Conservation (phyloP, 2,113 vertebrate genomes). For the Muscicapa adusta region DNA sequence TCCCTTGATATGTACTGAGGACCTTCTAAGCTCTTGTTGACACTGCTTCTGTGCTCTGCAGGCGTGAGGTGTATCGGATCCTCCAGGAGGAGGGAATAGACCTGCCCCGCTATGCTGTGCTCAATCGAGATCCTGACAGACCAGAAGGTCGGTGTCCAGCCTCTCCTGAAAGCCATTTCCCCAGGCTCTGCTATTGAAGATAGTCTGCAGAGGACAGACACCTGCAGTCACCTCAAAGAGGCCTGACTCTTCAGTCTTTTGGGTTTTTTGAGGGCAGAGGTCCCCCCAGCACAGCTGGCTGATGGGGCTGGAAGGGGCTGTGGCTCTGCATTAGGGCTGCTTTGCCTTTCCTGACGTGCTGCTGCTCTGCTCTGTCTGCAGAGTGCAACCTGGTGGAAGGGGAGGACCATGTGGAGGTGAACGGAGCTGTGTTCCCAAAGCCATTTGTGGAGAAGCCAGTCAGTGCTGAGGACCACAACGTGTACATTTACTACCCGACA, state of each 20-base stretch:
- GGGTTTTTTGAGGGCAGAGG: not conserved
- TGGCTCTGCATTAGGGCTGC: not conserved
- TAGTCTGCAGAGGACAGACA: not conserved
- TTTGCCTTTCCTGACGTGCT: not conserved
- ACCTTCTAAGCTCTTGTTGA: not conserved
- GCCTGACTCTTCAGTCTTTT: not conserved
- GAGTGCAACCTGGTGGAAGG: constrained; percentile 94
- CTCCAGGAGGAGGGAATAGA: constrained; percentile 97
- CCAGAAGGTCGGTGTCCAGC: constrained; percentile 83
- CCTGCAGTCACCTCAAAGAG: not conserved
- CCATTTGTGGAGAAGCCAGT: constrained; percentile 98
- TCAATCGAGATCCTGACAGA: constrained; percentile 94
- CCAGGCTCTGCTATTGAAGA: not conserved
- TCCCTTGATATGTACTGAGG: not conserved
- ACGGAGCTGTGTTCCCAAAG: constrained; percentile 94
- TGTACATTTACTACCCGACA: constrained; percentile 98
- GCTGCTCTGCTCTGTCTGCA: constrained; percentile 56
- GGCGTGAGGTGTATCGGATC: constrained; percentile 97
- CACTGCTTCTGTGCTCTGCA: constrained; percentile 42
- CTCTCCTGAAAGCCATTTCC: not conserved
- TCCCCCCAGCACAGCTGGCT: not conserved
- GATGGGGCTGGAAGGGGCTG: not conserved
- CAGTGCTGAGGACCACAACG: constrained; percentile 97
- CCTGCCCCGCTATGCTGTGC: constrained; percentile 92
- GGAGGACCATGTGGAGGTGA: constrained; percentile 97